Conservation (phyloP, 2,113 vertebrate species). For the Anoplopoma fimbria region DNA sequence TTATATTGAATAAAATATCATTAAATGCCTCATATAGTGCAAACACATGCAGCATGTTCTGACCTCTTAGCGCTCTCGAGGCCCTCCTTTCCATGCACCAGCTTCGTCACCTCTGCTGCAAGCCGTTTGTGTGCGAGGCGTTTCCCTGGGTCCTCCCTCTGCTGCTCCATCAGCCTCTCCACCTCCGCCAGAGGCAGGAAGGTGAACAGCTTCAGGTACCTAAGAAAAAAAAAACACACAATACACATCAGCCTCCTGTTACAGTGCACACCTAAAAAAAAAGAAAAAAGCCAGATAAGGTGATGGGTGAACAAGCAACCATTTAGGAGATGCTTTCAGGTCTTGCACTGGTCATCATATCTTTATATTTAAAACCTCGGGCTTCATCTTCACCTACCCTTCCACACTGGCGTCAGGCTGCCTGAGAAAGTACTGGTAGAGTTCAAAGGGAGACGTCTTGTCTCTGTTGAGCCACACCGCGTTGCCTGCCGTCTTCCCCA, state of each 20-base stretch:
- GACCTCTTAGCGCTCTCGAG: slow-evolving; percentile 95
- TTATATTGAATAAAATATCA: neutral
- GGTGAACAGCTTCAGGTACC: slow-evolving; percentile 95
- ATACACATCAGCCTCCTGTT: neutral
- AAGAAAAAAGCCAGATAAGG: neutral
- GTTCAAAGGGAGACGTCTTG: slow-evolving; percentile 93
- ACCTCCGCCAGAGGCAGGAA: slow-evolving; percentile 93
- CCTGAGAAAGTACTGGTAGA: slow-evolving; percentile 96
- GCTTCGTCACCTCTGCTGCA: slow-evolving; percentile 95
- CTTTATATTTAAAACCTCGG: neutral
- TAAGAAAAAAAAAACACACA: slow-evolving; percentile 57
- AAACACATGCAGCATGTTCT: neutral
- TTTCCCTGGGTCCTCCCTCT: slow-evolving; percentile 88
- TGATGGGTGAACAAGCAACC: neutral
- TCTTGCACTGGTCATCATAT: neutral
- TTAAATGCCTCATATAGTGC: too few species aligned
- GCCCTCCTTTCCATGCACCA: slow-evolving; percentile 95
- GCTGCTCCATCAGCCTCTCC: slow-evolving; percentile 91
- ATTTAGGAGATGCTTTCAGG: neutral
- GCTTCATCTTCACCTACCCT: slow-evolving; percentile 78
- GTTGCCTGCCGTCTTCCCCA: slow-evolving; percentile 97
- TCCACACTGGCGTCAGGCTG: slow-evolving; percentile 88
- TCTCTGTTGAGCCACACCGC: slow-evolving; percentile 95
- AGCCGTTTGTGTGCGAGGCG: slow-evolving; percentile 92
- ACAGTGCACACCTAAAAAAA: too few species aligned